phyloP scores from a whole-genome alignment of 2,888 invertebrate species.

The Encarsia formosa region DNA sequence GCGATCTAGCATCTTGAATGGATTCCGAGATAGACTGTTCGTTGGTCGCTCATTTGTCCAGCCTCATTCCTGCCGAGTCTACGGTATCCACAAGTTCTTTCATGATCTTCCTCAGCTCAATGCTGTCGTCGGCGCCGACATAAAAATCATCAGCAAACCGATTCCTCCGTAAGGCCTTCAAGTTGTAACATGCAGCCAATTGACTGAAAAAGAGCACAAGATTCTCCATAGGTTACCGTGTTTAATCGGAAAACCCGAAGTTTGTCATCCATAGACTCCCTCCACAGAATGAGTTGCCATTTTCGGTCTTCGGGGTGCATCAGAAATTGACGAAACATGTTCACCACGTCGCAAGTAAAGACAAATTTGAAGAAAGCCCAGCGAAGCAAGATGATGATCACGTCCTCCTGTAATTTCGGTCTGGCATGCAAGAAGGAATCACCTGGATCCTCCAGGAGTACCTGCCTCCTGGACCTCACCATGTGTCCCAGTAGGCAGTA shows the following conservation, averaged over 20 bases:
- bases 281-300: constrained; percentile 34
- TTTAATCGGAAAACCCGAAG: constrained; percentile 3
- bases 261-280: constrained; percentile 1
- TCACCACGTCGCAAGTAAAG: constrained; percentile 1
- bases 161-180: neutral
- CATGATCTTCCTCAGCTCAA: neutral
- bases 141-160: neutral
- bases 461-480: too few species aligned
- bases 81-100: neutral
- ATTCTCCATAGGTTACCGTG: constrained; percentile 31
- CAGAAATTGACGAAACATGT: constrained; percentile 11
- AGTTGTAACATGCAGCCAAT: constrained; percentile 4
- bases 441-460: too few species aligned
- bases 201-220: constrained; percentile 29
- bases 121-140: neutral
- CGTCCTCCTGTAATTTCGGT: neutral
- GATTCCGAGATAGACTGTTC: neutral
- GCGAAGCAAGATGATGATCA: neutral
- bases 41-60: constrained; percentile 1
- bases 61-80: neutral
- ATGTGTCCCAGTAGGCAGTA: too few species aligned
- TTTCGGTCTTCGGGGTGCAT: neutral
- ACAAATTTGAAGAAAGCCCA: neutral
- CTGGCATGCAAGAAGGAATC: neutral
- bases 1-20: neutral